phyloP scores from a whole-genome alignment of 2,797 vertebrate genomes.

The Oryzias dopingdopingensis region DNA sequence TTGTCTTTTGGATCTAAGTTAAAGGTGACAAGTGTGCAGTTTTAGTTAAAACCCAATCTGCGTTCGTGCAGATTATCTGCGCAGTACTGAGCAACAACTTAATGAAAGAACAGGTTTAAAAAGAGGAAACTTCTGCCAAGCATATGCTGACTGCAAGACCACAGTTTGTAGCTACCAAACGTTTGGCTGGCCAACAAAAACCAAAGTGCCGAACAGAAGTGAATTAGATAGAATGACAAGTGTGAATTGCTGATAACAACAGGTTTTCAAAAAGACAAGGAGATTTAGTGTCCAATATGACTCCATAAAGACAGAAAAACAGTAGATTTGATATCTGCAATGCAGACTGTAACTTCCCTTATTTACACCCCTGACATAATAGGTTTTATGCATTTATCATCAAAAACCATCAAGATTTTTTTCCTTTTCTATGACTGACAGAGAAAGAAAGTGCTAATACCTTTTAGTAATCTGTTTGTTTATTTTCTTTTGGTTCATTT shows the following conservation, averaged over 20 bases:
- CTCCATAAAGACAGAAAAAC: slow-evolving; percentile 5
- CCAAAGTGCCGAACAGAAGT: slow-evolving; percentile 57
- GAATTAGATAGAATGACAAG: slow-evolving; percentile 57
- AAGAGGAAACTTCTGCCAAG: slow-evolving; percentile 29
- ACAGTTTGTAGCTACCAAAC: slow-evolving; percentile 48
- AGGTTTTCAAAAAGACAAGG: slow-evolving; percentile 25
- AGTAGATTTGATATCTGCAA: slow-evolving; percentile 12
- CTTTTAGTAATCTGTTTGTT: slow-evolving; percentile 65
- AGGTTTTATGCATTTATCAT: slow-evolving; percentile 33
- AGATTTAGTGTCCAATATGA: slow-evolving; percentile 17
- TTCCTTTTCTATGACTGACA: slow-evolving; percentile 50
- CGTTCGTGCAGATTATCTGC: too few species aligned
- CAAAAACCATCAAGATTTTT: slow-evolving; percentile 14
- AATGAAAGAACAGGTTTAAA: background rate
- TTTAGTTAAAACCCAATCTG: too few species aligned
- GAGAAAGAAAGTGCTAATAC: slow-evolving; percentile 23
- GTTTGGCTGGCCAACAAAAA: slow-evolving; percentile 56
- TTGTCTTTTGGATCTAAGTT: too few species aligned
- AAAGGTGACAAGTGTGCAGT: too few species aligned
- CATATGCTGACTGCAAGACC: slow-evolving; percentile 35
- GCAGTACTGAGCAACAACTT: too few species aligned
- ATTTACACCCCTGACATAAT: slow-evolving; percentile 17
- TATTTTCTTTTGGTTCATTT: slow-evolving; percentile 71
- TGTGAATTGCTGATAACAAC: slow-evolving; percentile 51
- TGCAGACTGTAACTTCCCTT: slow-evolving; percentile 14